Percentiles rank a stretch among this genome's conserved stretches.
These are phyloP conservation scores for Pantherophis guttatus DNA, from an alignment of 2,113 vertebrate species.

Conservation along the genomic window DNA sequence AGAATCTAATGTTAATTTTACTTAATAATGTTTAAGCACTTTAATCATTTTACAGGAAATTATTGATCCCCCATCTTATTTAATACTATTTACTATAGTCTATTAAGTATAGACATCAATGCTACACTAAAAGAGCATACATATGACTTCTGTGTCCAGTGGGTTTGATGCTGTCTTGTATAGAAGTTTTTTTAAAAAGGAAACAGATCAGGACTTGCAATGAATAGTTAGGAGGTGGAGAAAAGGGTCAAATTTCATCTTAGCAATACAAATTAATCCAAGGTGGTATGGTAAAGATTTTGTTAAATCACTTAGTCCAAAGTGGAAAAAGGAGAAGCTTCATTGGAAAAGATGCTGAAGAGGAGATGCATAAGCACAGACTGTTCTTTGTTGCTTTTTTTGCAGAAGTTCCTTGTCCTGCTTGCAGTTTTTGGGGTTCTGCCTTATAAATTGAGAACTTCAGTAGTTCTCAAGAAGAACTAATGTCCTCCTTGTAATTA, in stretches of 20 bases:
- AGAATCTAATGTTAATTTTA: neutral
- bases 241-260: neutral
- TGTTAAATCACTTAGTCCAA: neutral
- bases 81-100: neutral
- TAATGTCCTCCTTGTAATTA: neutral
- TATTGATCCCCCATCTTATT: neutral
- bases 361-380: neutral
- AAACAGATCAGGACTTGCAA: neutral
- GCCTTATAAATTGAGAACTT: too few species aligned
- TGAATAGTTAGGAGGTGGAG: neutral
- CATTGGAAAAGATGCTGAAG: neutral
- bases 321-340: neutral
- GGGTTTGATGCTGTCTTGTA: neutral
- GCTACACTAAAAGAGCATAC: neutral
- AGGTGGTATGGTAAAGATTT: neutral
- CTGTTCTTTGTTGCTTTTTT: neutral
- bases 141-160: neutral
- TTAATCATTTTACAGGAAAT: neutral
- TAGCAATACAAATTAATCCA: neutral
- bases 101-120: neutral
- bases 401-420: neutral
- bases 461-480: too few species aligned
- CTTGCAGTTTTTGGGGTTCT: neutral
- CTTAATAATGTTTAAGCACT: slow-evolving; percentile 4
- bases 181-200: neutral